Percentiles rank a stretch among this genome's conserved stretches.
Conservation (phyloP, 1,140 invertebrate species). For the Listronotus oregonensis region DNA sequence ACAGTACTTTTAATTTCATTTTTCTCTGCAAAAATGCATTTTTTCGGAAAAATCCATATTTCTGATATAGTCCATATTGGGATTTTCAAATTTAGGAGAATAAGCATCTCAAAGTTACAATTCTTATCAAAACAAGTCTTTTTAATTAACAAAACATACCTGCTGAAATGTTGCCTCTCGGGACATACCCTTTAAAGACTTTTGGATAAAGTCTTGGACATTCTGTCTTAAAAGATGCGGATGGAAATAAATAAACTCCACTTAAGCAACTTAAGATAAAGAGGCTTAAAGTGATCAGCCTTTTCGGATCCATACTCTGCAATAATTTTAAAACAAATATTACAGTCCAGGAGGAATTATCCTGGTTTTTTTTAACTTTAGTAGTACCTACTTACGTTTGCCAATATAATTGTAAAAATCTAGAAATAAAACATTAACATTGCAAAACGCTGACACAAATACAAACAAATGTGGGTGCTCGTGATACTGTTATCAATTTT, state of each 20-base stretch:
- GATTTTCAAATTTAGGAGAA: too few relatives aligned
- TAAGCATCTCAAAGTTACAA: too few relatives aligned
- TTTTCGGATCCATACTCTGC: background rate
- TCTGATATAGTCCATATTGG: too few relatives aligned
- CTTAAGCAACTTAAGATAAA: conserved; percentile 1
- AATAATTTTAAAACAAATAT: background rate
- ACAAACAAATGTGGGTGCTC: conserved; percentile 6
- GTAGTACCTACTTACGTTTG: conserved; percentile 6
- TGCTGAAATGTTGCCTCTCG: conserved; percentile 48
- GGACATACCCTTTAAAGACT: conserved; percentile 48
- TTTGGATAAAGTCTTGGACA: conserved; percentile 48
- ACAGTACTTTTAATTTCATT: too few relatives aligned
- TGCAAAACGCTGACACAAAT: background rate
- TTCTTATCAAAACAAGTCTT: background rate
- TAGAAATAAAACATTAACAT: background rate
- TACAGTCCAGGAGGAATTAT: background rate
- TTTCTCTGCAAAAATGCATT: too few relatives aligned
- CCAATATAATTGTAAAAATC: background rate
- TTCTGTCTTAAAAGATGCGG: conserved; percentile 22
- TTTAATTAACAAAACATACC: conserved; percentile 35
- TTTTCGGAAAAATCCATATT: too few relatives aligned
- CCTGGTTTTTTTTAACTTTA: background rate
- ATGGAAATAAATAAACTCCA: conserved; percentile 10
- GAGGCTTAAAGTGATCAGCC: background rate
- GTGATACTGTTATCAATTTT: background rate